These are phyloP conservation scores for Littorina saxatilis DNA, from an alignment of 1,140 invertebrate genomes.

Conservation along the genomic window DNA sequence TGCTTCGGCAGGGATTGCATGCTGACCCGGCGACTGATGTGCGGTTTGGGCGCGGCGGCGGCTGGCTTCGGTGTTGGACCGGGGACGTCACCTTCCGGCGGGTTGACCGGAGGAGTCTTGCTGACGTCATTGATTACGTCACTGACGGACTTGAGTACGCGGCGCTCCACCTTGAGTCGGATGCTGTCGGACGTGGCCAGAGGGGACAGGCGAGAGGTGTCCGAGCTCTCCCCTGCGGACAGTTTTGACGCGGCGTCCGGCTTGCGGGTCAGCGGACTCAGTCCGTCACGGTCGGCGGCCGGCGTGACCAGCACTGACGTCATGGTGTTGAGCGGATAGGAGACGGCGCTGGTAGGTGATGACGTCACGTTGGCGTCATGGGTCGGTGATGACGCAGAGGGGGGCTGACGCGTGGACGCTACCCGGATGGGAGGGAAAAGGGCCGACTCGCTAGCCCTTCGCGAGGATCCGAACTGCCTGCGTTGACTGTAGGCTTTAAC, in stretches of 20 bases:
- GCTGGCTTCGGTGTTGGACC: neutral
- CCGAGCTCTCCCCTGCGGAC: neutral
- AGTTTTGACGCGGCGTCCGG: neutral
- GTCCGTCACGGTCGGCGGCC: too few relatives aligned
- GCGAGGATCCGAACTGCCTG: neutral
- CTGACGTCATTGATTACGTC: neutral
- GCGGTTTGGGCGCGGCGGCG: neutral
- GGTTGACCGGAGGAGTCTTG: neutral
- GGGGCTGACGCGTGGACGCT: neutral
- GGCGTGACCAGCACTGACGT: neutral
- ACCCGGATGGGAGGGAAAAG: constrained; percentile 16
- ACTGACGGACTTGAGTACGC: constrained; percentile 14
- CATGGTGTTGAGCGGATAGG: neutral
- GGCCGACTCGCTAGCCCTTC: neutral
- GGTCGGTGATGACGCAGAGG: neutral
- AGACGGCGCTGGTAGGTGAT: neutral
- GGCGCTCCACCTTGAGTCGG: constrained; percentile 4
- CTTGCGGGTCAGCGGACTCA: too few relatives aligned
- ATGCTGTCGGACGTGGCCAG: neutral
- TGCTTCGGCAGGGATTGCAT: constrained; percentile 15
- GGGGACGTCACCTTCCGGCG: neutral
- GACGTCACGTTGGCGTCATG: neutral
- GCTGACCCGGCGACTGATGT: neutral
- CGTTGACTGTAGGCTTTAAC: neutral
- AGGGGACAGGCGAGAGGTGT: constrained; percentile 14